Base-by-base conservation (phyloP, 2,888 invertebrate species). In the Calliphora vomitoria region DNA sequence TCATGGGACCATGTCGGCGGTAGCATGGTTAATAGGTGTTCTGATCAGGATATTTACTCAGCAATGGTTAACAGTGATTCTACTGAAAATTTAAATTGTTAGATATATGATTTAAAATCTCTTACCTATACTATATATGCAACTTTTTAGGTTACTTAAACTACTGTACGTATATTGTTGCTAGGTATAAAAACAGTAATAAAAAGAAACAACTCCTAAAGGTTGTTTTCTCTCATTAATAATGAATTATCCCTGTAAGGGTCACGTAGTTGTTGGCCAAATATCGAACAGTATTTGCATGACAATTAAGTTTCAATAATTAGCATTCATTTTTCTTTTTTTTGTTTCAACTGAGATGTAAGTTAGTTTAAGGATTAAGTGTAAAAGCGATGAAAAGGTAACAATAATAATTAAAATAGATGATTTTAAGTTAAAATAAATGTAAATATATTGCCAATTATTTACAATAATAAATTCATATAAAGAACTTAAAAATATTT, bases 261-360 rank as follows among this genome's bases (percentile, higher is more conserved):
- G 80, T 81, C 80, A 85, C 81, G 75, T 85, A 80, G 20, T 47
- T 35, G 47, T 72, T 80, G 18, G 76, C 76, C 75, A 66, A 79
- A 84, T 38, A 68, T 62, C 25, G 60, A 66, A 85, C 74, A 50
- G 35, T 41, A 75, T 79, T 85, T 74, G 84, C 79, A 85, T 85
- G 41, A 47, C 60, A 50, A 79, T 69, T 31, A 60, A 15, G n/a
- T 44, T 80, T 58, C 35, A 76, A 53, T 53, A 41, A 53, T 66
- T 13, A 44, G 35, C 4, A 38, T 64, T 38, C 35, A 6, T 38
- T 35, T 20, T 44, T 13, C n/a, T 18, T 62, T 38, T 62, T 38
- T 35, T 64, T n/a, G 35, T 64, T 66, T 11, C 18, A 6, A 58
- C 58, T 20, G 4, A 11, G 60, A 15, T n/a, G 13, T 66, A 10